Evolutionary conservation across 2,888 invertebrate species (phyloP).

Genomic region (Cecidostiba fungosa): DNA sequence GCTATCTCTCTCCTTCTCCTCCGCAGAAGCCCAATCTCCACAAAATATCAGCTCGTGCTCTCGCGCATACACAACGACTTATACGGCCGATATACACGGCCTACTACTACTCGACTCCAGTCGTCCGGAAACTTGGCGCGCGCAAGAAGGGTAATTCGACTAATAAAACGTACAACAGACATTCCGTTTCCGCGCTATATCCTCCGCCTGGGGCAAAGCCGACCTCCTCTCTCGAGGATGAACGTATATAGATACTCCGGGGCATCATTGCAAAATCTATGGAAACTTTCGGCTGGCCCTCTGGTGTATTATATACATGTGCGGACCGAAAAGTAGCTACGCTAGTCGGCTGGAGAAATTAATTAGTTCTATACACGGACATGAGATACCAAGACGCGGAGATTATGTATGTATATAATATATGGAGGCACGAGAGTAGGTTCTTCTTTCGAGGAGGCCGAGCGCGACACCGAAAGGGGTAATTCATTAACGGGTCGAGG

Average conservation of each 20-base stretch:
- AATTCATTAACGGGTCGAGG: slow-evolving; percentile 1
- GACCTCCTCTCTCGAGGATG: background rate
- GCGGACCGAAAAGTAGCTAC: slow-evolving; percentile 29
- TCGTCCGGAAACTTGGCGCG: slow-evolving; percentile 35
- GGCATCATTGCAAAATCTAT: slow-evolving; percentile 18
- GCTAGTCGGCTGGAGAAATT: background rate
- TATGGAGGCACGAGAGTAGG: background rate
- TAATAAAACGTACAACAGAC: slow-evolving; percentile 56
- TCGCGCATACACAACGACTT: slow-evolving; percentile 10
- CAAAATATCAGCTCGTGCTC: slow-evolving; percentile 6
- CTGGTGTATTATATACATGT: background rate
- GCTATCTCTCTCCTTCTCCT: background rate
- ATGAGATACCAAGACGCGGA: background rate
- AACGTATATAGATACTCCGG: background rate
- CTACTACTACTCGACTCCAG: background rate
- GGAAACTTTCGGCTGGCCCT: slow-evolving; percentile 5
- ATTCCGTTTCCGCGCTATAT: slow-evolving; percentile 28
- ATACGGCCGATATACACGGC: background rate
- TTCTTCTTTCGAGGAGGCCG: background rate
- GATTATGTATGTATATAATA: background rate
- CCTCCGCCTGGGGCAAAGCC: background rate
- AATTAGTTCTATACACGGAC: background rate
- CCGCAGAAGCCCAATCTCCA: background rate
- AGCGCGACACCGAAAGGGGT: background rate
- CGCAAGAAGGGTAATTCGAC: slow-evolving; percentile 48